A percentile compares a stretch with the other conserved stretches of the same genome.
Evolutionary conservation across 2,113 vertebrate species (phyloP).

Genomic region (Empidonax traillii): DNA sequence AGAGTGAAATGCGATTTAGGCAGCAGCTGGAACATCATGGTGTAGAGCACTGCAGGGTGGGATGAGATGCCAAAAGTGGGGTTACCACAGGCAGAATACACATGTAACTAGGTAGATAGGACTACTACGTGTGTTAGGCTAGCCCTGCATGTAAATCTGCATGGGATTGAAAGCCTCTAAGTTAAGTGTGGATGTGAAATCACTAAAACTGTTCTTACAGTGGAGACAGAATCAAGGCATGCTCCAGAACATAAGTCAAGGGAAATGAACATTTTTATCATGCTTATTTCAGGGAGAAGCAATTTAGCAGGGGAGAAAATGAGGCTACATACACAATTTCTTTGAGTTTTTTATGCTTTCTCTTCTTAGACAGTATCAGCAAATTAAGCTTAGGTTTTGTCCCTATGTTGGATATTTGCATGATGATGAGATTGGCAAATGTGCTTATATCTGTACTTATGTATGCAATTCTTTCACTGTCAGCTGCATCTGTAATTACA

Average conservation of each 20-base stretch:
- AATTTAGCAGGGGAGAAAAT: neutral
- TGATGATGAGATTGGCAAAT: neutral
- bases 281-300: neutral
- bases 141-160: neutral
- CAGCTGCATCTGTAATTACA: neutral
- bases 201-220: neutral
- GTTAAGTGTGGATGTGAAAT: neutral
- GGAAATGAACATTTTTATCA: neutral
- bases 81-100: neutral
- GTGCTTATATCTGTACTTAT: neutral
- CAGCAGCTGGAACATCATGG: neutral
- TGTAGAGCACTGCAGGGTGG: fast-evolving
- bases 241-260: neutral
- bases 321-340: neutral
- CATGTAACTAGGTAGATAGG: fast-evolving
- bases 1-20: neutral
- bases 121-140: neutral
- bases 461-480: neutral
- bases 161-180: neutral
- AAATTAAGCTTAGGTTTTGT: neutral
- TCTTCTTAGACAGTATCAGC: neutral
- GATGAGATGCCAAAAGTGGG: neutral
- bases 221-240: neutral
- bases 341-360: neutral
- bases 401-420: neutral